Evolutionary conservation across 2,113 vertebrate species (phyloP).

Genomic region (Stegostoma tigrinum): DNA sequence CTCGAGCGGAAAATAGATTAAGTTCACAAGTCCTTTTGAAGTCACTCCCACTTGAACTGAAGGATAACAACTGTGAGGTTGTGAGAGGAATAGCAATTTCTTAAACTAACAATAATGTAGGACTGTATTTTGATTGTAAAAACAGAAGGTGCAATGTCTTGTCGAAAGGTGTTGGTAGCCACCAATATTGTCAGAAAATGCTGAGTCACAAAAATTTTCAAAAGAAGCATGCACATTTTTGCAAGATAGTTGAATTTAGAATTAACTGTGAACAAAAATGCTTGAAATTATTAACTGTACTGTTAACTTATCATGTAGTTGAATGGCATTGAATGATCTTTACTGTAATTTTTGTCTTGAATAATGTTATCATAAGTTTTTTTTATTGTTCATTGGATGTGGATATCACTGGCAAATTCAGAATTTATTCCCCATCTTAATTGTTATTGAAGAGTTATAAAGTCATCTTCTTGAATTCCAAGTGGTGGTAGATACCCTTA

Average conservation of each 20-base stretch:
- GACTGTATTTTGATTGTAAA: slow-evolving; percentile 1
- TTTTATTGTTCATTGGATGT: neutral
- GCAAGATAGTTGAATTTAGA: neutral
- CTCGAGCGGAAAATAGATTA: slow-evolving; percentile 55
- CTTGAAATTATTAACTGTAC: neutral
- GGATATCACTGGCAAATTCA: too few relatives aligned
- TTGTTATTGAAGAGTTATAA: too few relatives aligned
- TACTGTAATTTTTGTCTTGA: neutral
- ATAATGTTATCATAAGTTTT: neutral
- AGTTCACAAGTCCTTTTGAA: slow-evolving; percentile 56
- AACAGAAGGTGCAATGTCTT: neutral
- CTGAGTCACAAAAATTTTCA: neutral
- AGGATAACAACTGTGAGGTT: slow-evolving; percentile 48
- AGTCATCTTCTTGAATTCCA: too few relatives aligned
- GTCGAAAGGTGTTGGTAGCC: neutral
- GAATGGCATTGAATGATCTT: neutral
- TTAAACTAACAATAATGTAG: slow-evolving; percentile 43
- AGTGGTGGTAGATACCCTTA: too few relatives aligned
- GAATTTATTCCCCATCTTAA: too few relatives aligned
- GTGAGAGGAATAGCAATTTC: slow-evolving; percentile 46
- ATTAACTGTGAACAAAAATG: neutral
- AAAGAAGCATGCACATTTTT: neutral
- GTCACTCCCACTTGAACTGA: slow-evolving; percentile 59
- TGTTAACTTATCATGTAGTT: neutral
- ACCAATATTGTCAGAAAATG: neutral